Percentiles rank a stretch among this genome's conserved stretches.
These are phyloP conservation scores for Byasa hedistus DNA, from an alignment of 2,888 invertebrate species.

Conservation along the genomic window DNA sequence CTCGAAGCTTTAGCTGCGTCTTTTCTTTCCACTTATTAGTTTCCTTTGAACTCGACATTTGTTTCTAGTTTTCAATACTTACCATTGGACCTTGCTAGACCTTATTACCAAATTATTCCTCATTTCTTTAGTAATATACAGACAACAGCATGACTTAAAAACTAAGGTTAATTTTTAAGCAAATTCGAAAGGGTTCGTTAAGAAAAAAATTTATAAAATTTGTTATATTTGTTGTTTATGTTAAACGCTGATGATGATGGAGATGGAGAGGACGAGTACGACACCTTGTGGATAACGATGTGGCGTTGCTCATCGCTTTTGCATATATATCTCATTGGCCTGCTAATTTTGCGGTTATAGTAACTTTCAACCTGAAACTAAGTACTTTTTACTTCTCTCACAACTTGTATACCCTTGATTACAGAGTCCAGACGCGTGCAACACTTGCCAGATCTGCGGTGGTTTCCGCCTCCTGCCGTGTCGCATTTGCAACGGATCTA, in stretches of 20 bases:
- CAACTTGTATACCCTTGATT: conserved; percentile 47
- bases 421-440: conserved; percentile 89
- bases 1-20: neutral
- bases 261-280: too few species aligned
- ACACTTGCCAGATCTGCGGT: conserved; percentile 93
- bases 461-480: conserved; percentile 95
- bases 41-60: neutral
- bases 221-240: too few species aligned
- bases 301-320: too few species aligned
- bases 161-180: too few species aligned
- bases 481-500: conserved; percentile 95
- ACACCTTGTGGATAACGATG: too few species aligned
- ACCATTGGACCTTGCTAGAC: neutral
- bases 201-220: too few species aligned
- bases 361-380: too few species aligned
- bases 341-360: too few species aligned
- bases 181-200: too few species aligned
- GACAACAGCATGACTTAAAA: too few species aligned
- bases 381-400: neutral
- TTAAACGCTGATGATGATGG: too few species aligned
- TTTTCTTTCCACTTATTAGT: neutral
- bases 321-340: too few species aligned
- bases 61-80: neutral
- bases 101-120: neutral
- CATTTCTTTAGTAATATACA: neutral